phyloP scores from a whole-genome alignment of 2,113 vertebrate species.

The Sylvicapra grimmia region DNA sequence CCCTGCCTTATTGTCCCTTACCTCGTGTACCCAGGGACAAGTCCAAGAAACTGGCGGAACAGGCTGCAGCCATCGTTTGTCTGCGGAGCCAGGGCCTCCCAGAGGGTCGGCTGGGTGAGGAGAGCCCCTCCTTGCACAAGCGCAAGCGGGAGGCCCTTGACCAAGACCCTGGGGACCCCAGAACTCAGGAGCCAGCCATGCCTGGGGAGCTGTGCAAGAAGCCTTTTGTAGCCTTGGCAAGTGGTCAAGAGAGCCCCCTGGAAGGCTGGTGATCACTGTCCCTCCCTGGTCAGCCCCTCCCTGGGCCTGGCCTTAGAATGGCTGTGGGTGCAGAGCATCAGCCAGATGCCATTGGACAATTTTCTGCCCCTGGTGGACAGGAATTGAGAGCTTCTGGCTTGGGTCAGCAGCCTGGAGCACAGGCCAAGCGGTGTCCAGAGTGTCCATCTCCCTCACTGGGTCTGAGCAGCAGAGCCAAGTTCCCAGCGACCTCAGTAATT shows the following conservation, averaged over 20 bases:
- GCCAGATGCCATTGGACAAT: background rate
- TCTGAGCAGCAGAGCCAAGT: background rate
- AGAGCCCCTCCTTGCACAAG: slow-evolving; percentile 84
- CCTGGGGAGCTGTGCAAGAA: slow-evolving; percentile 75
- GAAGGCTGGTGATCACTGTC: slow-evolving; percentile 54
- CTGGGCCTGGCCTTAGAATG: background rate
- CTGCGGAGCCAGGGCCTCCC: slow-evolving; percentile 86
- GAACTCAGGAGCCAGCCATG: slow-evolving; percentile 57
- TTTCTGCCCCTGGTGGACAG: background rate
- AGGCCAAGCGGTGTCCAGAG: background rate
- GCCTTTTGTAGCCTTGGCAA: slow-evolving; percentile 68
- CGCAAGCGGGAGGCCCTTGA: slow-evolving; percentile 85
- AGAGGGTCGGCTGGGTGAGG: slow-evolving; percentile 86
- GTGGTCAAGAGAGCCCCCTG: slow-evolving; percentile 28
- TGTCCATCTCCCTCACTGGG: background rate
- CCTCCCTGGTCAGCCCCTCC: background rate
- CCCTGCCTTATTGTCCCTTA: background rate
- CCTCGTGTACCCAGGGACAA: slow-evolving; percentile 89
- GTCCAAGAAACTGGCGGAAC: slow-evolving; percentile 96
- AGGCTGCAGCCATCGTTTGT: slow-evolving; percentile 93
- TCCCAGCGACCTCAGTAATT: background rate
- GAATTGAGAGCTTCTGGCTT: background rate
- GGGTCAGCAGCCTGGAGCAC: background rate
- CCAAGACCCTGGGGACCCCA: slow-evolving; percentile 55
- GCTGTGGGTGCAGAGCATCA: background rate